phyloP scores from a whole-genome alignment of 2,888 invertebrate species.

The Calameuta filiformis region DNA sequence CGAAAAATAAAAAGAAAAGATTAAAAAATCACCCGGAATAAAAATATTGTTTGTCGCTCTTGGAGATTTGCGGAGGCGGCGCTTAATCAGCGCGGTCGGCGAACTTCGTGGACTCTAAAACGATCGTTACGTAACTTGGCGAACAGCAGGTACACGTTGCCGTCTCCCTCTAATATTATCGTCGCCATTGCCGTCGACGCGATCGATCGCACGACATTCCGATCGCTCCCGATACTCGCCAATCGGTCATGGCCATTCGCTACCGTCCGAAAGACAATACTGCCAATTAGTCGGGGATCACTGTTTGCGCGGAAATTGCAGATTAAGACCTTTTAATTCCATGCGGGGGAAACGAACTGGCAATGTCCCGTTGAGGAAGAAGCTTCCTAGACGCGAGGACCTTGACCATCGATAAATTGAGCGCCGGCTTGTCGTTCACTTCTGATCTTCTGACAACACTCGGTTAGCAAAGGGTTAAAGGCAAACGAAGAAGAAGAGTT shows the following conservation, averaged over 20 bases:
- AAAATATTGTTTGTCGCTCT: background rate
- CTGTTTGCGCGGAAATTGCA: background rate
- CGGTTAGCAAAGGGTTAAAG: background rate
- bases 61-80: background rate
- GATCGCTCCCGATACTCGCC: background rate
- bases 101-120: background rate
- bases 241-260: background rate
- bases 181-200: background rate
- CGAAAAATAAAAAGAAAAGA: background rate
- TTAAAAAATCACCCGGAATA: background rate
- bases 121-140: background rate
- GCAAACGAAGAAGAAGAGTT: constrained; percentile 1
- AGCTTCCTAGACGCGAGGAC: background rate
- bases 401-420: background rate
- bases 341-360: background rate
- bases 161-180: background rate
- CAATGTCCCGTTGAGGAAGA: background rate
- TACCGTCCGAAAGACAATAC: background rate
- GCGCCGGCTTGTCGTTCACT: background rate
- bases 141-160: background rate
- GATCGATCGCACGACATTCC: background rate
- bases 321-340: background rate
- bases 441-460: background rate
- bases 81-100: background rate
- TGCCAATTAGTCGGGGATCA: background rate